phyloP scores from a whole-genome alignment of 2,888 invertebrate species.

The Macrophya annulata region DNA sequence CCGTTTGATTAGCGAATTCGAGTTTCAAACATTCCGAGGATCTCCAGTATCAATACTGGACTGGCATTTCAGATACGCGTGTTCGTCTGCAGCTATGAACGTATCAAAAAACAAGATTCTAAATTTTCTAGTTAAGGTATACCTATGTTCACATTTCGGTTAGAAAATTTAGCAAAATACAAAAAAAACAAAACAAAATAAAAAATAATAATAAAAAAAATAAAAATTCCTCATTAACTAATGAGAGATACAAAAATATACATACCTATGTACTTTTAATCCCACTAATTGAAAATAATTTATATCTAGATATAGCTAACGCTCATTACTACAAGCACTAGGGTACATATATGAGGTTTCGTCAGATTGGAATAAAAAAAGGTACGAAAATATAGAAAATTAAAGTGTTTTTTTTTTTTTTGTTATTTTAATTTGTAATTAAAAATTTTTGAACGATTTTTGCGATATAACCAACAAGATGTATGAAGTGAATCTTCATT shows the following conservation, averaged over 20 bases:
- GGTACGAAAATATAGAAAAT: neutral
- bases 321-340: neutral
- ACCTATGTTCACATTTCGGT: neutral
- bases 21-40: constrained; percentile 43
- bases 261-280: neutral
- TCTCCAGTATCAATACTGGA: neutral
- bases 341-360: neutral
- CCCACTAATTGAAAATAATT: neutral
- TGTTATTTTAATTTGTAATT: neutral
- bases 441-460: neutral
- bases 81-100: neutral
- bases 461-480: neutral
- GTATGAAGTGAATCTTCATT: neutral
- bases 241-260: neutral
- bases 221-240: neutral
- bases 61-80: neutral
- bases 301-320: neutral
- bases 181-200: neutral
- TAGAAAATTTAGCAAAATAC: neutral
- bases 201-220: neutral
- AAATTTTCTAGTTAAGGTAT: neutral
- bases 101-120: neutral
- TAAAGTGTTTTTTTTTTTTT: too few relatives aligned
- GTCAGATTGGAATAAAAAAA: too few relatives aligned
- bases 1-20: constrained; percentile 38